Evolutionary conservation across 2,888 invertebrate species (phyloP), one percentile per base, ranked within the genome.

Genomic region (Pegoplata infirma): DNA sequence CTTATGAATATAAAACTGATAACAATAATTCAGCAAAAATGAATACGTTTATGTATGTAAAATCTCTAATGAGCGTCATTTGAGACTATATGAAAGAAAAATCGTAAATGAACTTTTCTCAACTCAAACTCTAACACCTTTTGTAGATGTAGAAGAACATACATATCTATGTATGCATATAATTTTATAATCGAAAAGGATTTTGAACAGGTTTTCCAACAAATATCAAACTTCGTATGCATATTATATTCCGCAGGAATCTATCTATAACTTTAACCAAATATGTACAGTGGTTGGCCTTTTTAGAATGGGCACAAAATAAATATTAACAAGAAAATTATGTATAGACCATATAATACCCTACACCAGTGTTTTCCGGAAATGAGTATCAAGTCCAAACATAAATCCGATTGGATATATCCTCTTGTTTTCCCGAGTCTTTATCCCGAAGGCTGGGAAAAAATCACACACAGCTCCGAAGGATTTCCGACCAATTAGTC

Each of bases 21-120:
- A 47, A 36, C 21, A 49, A 47, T 40, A 49, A 21, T 23, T 14
- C 12, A 44, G 21, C 14, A 49, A 59, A 58, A 47, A 10, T 47
- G 17, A 19, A 19, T 16, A 25, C 21, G 14, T 32, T 16, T 28
- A 17, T 10, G n/a, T n/a, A n/a, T n/a, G n/a, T n/a, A n/a, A n/a
- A 51, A 36, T 46, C 44, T 63, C 82, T 86, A 86, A 86, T 86
- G 86, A 86, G 83, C 82, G 85, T 82, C 83, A 86, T 85, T 84
- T 82, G 85, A 86, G 83, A 85, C 82, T 79, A 80, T 82, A 32
- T 58, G 19, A 67, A 74, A 83, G 81, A 71, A 81, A 71, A 59
- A 49, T 23, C 40, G 10, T 21, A 51, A 17, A 53, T 61, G 69
- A 75, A 74, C 75, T 76, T 68, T 23, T 58, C n/a, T 8, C 19